Percentiles rank a stretch among this genome's conserved stretches.
phyloP scores from a whole-genome alignment of 2,888 invertebrate species.

The Rugalucina vietnamica region DNA sequence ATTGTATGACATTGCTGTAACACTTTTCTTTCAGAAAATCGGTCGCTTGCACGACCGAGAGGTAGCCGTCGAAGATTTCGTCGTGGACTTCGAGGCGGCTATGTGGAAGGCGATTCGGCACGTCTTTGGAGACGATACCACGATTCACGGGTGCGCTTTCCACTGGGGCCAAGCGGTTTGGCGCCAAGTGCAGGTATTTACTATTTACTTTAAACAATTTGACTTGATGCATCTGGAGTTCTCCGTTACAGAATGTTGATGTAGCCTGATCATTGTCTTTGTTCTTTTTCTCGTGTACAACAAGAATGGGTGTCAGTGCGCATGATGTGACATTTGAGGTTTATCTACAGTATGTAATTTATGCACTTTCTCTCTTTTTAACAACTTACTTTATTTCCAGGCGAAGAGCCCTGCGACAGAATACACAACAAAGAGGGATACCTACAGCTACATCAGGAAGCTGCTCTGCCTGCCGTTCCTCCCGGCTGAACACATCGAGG shows the following conservation, averaged over 20 bases:
- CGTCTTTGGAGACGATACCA: neutral
- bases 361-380: too few species aligned
- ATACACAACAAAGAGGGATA: neutral
- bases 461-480: neutral
- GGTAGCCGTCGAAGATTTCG: neutral
- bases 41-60: neutral
- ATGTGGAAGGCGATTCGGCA: neutral
- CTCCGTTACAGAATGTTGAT: too few species aligned
- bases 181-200: neutral
- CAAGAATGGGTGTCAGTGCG: too few species aligned
- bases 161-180: constrained; percentile 8
- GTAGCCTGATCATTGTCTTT: too few species aligned
- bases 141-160: neutral
- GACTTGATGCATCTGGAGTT: too few species aligned
- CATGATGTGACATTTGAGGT: too few species aligned
- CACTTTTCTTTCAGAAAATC: neutral
- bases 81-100: constrained; percentile 4
- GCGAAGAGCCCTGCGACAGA: too few species aligned
- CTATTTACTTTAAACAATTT: too few species aligned
- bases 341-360: too few species aligned
- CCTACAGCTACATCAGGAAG: neutral
- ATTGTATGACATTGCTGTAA: too few species aligned
- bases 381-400: too few species aligned
- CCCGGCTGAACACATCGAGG: neutral
- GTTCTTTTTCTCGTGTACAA: too few species aligned